A percentile compares a stretch with the other conserved stretches of the same genome.
Conservation (phyloP, 2,113 vertebrate species). For the Verasper variegatus region DNA sequence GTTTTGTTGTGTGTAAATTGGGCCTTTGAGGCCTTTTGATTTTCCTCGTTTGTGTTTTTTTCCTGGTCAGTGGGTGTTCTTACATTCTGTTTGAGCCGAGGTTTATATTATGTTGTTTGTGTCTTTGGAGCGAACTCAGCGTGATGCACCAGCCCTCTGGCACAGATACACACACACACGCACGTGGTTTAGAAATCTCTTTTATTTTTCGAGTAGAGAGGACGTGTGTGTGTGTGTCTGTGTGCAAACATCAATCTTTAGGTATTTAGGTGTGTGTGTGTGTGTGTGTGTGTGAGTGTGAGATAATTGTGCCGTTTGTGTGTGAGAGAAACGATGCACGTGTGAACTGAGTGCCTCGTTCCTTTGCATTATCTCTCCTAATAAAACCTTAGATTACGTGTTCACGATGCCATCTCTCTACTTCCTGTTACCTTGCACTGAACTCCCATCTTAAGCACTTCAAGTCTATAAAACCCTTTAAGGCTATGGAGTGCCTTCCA, state of each 20-base stretch:
- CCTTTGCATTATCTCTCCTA: background rate
- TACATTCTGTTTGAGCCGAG: constrained; percentile 41
- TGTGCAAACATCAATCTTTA: background rate
- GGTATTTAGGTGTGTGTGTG: background rate
- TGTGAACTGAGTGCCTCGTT: background rate
- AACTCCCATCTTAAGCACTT: constrained; percentile 32
- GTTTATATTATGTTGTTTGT: constrained; percentile 63
- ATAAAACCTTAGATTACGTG: constrained; percentile 26
- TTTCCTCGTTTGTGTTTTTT: constrained; percentile 29
- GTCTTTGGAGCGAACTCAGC: constrained; percentile 60
- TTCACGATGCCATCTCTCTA: constrained; percentile 6
- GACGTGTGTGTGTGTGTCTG: background rate
- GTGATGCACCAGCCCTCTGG: constrained; percentile 50
- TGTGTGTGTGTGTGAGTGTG: background rate
- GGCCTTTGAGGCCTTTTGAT: constrained; percentile 38
- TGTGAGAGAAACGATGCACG: background rate
- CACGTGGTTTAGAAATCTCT: constrained; percentile 4
- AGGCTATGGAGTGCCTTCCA: constrained; percentile 11
- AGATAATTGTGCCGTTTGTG: background rate
- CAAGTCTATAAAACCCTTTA: constrained; percentile 30
- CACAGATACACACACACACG: background rate
- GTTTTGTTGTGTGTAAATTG: constrained; percentile 48
- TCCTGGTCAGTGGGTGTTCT: constrained; percentile 44
- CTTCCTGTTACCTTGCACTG: constrained; percentile 1
- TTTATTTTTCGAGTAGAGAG: constrained; percentile 20